Base-by-base conservation (phyloP, 2,888 invertebrate species). In the Sceliomorpha sp. region DNA sequence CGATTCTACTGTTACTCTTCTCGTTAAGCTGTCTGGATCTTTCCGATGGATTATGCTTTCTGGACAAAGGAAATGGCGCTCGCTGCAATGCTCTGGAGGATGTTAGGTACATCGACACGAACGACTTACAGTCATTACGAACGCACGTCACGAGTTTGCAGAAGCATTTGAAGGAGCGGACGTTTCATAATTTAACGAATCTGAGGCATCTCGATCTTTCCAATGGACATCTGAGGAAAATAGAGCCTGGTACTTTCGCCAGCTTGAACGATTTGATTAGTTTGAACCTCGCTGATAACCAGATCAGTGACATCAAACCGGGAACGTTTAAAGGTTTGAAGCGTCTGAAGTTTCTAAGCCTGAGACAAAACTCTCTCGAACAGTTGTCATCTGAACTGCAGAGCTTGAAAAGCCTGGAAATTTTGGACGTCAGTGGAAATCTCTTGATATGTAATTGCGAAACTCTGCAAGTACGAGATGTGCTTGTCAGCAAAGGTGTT, bases 391-490 rank as follows among this genome's bases (percentile, higher is more conserved):
- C 89, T 53, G 92, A 92, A 74, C 81, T 93, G 56, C 89, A 87
- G 14, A 89, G 89, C 72, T 86, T 93, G 56, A 89, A 88, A 36
- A 86, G 90, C 75, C 87, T 95, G 51, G 91, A 91, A 81, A 90
- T 91, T 75, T 88, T 95, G 60, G 91, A 93, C 82, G 80, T 95
- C 60, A 90, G 91, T 44, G 92, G 92, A 36, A 95, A 95, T 83
- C 92, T 92, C 27, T 88, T 95, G 3, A 89, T 92, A 75, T 95
- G 95, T 86, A 91, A 92, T 17, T 95, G 94, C 81, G 90, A 91
- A 69, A 93, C 93, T 58, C 86, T 94, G 58, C 89, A 90, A 70
- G 89, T 91, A 40, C 91, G 94, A 70, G 92, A 94, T 78, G 89
- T 90, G 74, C 85, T 95, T 73, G 81, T 91, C 40, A 69, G 76